phyloP scores from a whole-genome alignment of 2,113 vertebrate species.

The Paramormyrops kingsleyae region DNA sequence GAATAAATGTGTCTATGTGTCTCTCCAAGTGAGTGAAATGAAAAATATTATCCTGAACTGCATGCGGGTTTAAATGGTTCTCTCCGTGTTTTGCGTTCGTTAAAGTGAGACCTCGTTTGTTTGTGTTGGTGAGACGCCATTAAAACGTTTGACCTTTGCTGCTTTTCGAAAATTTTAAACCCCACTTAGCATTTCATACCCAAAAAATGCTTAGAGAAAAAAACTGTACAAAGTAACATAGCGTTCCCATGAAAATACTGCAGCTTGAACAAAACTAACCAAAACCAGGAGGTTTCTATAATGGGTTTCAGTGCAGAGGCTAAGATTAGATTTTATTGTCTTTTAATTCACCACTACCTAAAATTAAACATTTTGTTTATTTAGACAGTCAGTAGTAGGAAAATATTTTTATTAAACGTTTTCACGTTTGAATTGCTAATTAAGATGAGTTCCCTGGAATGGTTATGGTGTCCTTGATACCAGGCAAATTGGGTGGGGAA shows the following conservation, averaged over 20 bases:
- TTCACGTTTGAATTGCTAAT: not conserved
- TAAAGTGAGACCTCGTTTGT: not conserved
- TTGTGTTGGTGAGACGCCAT: not conserved
- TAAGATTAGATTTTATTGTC: slow-evolving; percentile 3
- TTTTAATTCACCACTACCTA: not conserved
- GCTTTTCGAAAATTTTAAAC: not conserved
- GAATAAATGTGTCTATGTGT: not conserved
- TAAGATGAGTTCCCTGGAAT: not conserved
- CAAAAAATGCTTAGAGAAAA: not conserved
- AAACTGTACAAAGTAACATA: not conserved
- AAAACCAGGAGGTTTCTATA: not conserved
- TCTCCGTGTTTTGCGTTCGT: not conserved
- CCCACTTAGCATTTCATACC: not conserved
- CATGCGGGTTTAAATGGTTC: not conserved
- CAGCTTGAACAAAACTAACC: slow-evolving; percentile 3
- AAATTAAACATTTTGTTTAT: slow-evolving; percentile 11
- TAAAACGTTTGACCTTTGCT: not conserved
- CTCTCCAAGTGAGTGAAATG: not conserved
- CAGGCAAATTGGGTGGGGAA: not conserved
- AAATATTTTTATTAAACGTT: slow-evolving; percentile 7
- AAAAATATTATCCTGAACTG: not conserved
- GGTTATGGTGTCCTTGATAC: not conserved
- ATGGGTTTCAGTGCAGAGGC: not conserved
- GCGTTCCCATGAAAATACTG: not conserved
- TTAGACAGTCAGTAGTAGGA: not conserved